Base-by-base conservation (phyloP, 2,113 vertebrate genomes). In the Alectura lathami region DNA sequence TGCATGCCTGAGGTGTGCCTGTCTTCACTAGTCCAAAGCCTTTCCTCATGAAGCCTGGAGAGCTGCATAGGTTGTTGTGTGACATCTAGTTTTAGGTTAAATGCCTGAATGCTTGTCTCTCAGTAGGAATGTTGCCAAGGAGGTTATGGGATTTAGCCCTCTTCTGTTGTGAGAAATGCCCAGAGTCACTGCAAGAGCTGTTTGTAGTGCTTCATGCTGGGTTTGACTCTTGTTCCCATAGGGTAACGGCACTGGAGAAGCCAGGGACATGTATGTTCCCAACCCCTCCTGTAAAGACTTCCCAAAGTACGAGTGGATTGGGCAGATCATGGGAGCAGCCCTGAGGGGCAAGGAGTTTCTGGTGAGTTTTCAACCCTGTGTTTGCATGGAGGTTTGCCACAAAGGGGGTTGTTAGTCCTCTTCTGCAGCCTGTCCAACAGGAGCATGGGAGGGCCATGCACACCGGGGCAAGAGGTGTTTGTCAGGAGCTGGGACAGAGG, bases 241-340 rank as follows among this genome's bases (percentile, higher is more conserved):
- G 99, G 99, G 99, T 42, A 98, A 98, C 1, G 64, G 98, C 83
- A 98, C 98, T 26, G 98, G 99, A 36, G 99, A 99, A 94, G 99
- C 99, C 59, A 98, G 99, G 94, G 99, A 99, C 91, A 99, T 99
- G 97, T 99, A 99, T 3, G 99, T 99, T 72, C 99, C 99, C 51
- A 99, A 99, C 88, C 99, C 99, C 3, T 99, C 99, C 86, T 99
- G 99, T 95, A 98, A 97, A 96, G 99, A 99, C 93, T 99, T 99
- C 84, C 96, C 98, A 53, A 99, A 99, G 86, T 99, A 99, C 0
- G 99, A 99, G 91, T 99, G 99, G 99, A 99, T 99, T 0, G 99
- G 99, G 66, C 99, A 99, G 96, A 98, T 99, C 81, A 99, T 99
- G 99, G 99, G 99, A 38, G 99, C 99, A 38, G 99, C 99, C 67